phyloP scores from a whole-genome alignment of 2,797 vertebrate genomes.

The Monodelphis domestica region DNA sequence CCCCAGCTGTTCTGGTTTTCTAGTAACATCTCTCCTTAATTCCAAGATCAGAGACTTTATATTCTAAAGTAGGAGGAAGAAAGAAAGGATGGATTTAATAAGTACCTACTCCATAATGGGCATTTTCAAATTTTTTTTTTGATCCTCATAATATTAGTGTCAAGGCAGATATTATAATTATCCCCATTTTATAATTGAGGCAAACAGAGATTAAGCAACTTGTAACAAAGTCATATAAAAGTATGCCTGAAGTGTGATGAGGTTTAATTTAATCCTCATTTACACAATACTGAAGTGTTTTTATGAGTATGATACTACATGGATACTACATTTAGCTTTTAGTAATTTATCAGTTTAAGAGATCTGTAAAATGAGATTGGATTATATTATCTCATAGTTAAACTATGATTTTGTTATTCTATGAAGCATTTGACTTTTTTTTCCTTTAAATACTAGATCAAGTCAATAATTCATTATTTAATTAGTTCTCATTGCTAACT shows the following conservation, averaged over 20 bases:
- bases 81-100: background rate
- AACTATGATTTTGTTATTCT: background rate
- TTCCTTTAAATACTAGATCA: background rate
- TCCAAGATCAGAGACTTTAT: conserved; percentile 1
- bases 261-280: too few species aligned
- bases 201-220: too few species aligned
- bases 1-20: background rate
- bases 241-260: too few species aligned
- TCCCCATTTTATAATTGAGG: too few species aligned
- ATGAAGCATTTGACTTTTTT: conserved; percentile 10
- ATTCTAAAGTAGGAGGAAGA: conserved; percentile 7
- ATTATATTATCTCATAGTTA: background rate
- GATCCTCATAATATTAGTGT: too few species aligned
- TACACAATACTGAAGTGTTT: too few species aligned
- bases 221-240: too few species aligned
- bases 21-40: background rate
- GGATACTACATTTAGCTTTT: background rate
- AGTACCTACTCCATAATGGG: too few species aligned
- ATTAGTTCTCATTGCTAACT: conserved; percentile 55
- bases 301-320: too few species aligned
- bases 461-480: conserved; percentile 58
- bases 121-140: too few species aligned
- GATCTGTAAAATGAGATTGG: background rate
- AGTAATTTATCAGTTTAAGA: background rate
- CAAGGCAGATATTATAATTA: too few species aligned